phyloP scores from a whole-genome alignment of 2,797 vertebrate genomes.

The Acipenser ruthenus region DNA sequence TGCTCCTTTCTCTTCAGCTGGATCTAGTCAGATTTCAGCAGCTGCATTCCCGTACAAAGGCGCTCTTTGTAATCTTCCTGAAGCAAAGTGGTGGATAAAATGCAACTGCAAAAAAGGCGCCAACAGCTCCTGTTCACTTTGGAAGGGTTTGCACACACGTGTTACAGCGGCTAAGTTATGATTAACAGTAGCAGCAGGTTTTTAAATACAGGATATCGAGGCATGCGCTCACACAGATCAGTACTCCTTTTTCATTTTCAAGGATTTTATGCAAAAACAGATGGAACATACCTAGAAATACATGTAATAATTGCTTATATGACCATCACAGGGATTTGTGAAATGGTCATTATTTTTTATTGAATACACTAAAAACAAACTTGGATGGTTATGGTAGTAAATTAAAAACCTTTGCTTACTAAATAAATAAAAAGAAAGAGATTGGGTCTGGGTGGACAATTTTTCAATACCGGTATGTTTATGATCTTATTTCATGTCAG shows the following conservation, averaged over 20 bases:
- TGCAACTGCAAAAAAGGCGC: constrained; percentile 50
- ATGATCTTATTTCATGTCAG: too few species aligned
- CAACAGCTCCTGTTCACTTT: not conserved
- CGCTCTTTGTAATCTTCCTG: constrained; percentile 74
- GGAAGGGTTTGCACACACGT: not conserved
- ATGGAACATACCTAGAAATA: too few species aligned
- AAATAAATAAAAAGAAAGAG: too few species aligned
- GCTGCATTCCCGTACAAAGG: constrained; percentile 84
- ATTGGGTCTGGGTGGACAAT: too few species aligned
- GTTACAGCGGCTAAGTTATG: not conserved
- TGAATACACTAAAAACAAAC: too few species aligned
- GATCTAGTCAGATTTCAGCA: constrained; percentile 79
- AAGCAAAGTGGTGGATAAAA: constrained; percentile 40
- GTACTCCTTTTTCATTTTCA: not conserved
- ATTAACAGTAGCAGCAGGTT: not conserved
- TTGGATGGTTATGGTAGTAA: too few species aligned
- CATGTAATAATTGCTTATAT: too few species aligned
- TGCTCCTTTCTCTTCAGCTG: constrained; percentile 84
- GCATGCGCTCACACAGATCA: not conserved
- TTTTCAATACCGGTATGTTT: too few species aligned
- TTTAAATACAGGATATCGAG: not conserved
- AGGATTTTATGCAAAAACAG: too few species aligned
- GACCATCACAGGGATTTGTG: too few species aligned
- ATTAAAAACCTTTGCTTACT: too few species aligned
- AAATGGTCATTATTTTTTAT: too few species aligned